Conservation (phyloP, 2,888 invertebrate species). For the Lepidonotus clava region DNA sequence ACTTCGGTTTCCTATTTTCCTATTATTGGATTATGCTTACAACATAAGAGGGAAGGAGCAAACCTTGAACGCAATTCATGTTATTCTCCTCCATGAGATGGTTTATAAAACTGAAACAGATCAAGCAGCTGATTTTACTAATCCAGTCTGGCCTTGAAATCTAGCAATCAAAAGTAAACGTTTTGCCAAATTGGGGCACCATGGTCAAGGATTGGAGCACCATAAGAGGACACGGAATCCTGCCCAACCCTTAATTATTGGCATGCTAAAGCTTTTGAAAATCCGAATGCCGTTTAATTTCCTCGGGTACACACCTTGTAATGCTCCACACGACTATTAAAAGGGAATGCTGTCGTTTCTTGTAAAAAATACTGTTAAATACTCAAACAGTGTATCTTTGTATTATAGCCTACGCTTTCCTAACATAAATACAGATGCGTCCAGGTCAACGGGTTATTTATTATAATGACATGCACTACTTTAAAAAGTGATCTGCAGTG, state of each 20-base stretch:
- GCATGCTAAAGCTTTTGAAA: not conserved
- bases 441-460: no score
- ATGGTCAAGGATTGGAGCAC: not conserved
- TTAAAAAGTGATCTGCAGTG: no score
- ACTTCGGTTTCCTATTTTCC: no score
- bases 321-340: slow-evolving; percentile 13
- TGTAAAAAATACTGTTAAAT: slow-evolving; percentile 10
- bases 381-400: not conserved
- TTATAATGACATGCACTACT: no score
- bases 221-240: not conserved
- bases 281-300: not conserved
- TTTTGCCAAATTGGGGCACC: slow-evolving; percentile 3
- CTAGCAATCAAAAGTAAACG: no score
- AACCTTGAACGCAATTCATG: no score
- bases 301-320: slow-evolving; percentile 2
- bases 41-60: no score
- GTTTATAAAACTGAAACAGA: no score
- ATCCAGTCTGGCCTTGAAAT: no score
- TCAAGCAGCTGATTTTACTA: no score
- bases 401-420: not conserved
- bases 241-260: not conserved
- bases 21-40: no score
- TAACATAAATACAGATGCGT: slow-evolving; percentile 5
- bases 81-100: no score
- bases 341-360: not conserved